These are phyloP conservation scores for Zoroaster sp. DNA, from an alignment of 53 echinoderm and acorn worm genomes.

Conservation along the genomic window DNA sequence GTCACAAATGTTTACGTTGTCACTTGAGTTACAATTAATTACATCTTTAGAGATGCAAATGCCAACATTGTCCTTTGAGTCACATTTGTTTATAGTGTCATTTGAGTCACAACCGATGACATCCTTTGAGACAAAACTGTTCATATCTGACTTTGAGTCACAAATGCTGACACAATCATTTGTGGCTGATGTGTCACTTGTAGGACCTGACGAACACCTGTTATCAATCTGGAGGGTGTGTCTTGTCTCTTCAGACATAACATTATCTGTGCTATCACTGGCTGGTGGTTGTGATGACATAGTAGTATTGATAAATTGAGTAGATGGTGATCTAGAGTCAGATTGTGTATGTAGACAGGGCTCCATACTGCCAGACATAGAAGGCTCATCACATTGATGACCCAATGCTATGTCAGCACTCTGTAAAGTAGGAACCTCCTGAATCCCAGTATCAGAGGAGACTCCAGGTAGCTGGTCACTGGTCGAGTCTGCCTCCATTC, in stretches of 20 bases:
- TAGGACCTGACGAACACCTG: not conserved
- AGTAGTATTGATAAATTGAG: not conserved
- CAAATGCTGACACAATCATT: not conserved
- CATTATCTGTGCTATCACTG: not conserved
- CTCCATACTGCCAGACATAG: not conserved
- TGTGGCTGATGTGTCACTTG: not conserved
- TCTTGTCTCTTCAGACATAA: not conserved
- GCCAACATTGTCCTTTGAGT: too few relatives aligned
- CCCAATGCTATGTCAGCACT: not conserved
- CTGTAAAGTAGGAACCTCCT: not conserved
- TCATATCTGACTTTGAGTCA: not conserved
- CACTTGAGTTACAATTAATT: not conserved
- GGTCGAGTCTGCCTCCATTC: conserved; percentile 48
- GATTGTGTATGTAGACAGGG: not conserved
- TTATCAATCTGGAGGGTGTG: not conserved
- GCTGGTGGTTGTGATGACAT: not conserved
- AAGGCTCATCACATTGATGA: not conserved
- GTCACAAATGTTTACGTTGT: too few relatives aligned
- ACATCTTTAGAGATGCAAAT: not conserved
- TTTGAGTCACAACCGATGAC: not conserved
- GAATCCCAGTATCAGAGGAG: not conserved
- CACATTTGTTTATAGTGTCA: too few relatives aligned
- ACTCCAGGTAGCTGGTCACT: conserved; percentile 16
- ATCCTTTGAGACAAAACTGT: not conserved
- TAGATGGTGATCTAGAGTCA: not conserved